Percentiles rank a stretch among this genome's conserved stretches.
Conservation (phyloP, 2,888 invertebrate genomes). For the Agrochola macilenta region DNA sequence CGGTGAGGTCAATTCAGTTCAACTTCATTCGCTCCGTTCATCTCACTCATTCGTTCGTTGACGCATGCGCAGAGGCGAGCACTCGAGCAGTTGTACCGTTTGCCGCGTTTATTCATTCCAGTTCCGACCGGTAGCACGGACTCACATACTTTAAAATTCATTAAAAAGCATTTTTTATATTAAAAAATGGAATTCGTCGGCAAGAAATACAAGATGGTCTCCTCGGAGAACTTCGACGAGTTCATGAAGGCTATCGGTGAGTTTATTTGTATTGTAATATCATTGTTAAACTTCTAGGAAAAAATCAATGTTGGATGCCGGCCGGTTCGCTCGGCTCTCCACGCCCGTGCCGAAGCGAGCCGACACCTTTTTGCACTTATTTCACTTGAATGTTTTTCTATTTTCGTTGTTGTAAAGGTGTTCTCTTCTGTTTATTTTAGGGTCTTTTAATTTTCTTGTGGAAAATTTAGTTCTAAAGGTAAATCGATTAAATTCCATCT, state of each 20-base stretch:
- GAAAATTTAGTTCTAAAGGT: neutral
- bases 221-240: slow-evolving; percentile 96
- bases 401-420: slow-evolving; percentile 14
- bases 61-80: slow-evolving; percentile 69
- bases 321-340: slow-evolving; percentile 73
- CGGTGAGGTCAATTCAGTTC: slow-evolving; percentile 66
- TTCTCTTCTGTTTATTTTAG: neutral
- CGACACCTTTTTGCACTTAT: slow-evolving; percentile 59
- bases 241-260: slow-evolving; percentile 97
- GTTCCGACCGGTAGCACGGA: slow-evolving; percentile 76
- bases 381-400: slow-evolving; percentile 47
- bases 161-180: slow-evolving; percentile 65
- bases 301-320: slow-evolving; percentile 74
- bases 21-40: slow-evolving; percentile 70
- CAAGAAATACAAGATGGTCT: slow-evolving; percentile 95
- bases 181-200: slow-evolving; percentile 90
- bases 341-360: slow-evolving; percentile 23
- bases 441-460: neutral
- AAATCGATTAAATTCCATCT: slow-evolving; percentile 5
- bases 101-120: slow-evolving; percentile 77
- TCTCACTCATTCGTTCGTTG: slow-evolving; percentile 68
- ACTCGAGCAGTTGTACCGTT: slow-evolving; percentile 58
- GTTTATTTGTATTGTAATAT: slow-evolving; percentile 75
- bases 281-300: slow-evolving; percentile 63
- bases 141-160: slow-evolving; percentile 66